Evolutionary conservation across 2,888 invertebrate genomes (phyloP).

Genomic region (Ametastegia equiseti): DNA sequence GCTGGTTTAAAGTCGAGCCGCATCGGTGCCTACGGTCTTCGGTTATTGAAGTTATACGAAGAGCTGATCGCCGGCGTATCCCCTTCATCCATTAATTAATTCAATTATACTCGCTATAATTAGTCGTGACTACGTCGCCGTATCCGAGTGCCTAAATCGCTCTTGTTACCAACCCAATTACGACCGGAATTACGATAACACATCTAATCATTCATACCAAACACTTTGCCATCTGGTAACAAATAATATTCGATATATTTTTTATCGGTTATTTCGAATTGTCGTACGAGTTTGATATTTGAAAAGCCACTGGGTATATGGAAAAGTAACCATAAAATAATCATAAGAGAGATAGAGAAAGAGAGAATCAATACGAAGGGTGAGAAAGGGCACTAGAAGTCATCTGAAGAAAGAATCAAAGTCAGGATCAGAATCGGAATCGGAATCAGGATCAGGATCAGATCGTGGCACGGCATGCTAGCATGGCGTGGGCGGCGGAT

Average conservation of each 20-base stretch:
- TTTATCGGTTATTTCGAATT: neutral
- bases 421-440: conserved; percentile 26
- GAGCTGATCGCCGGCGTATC: conserved; percentile 37
- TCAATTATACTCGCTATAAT: conserved; percentile 52
- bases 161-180: conserved; percentile 21
- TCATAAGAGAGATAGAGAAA: neutral
- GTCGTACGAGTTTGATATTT: neutral
- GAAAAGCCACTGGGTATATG: neutral
- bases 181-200: neutral
- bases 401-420: neutral
- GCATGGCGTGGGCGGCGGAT: conserved; percentile 32
- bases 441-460: conserved; percentile 46
- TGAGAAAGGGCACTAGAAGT: conserved; percentile 19
- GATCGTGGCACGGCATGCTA: conserved; percentile 36
- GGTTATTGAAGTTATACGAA: conserved; percentile 42
- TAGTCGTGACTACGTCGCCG: conserved; percentile 44
- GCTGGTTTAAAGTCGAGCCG: conserved; percentile 35
- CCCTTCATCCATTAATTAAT: conserved; percentile 53
- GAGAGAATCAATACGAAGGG: neutral
- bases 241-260: neutral
- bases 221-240: neutral
- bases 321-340: neutral
- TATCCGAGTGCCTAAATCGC: neutral
- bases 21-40: conserved; percentile 34
- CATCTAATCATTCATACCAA: neutral